A percentile compares a stretch with the other conserved stretches of the same genome.
Evolutionary conservation across 2,113 vertebrate species (phyloP).

Genomic region (Ptyas mucosa): DNA sequence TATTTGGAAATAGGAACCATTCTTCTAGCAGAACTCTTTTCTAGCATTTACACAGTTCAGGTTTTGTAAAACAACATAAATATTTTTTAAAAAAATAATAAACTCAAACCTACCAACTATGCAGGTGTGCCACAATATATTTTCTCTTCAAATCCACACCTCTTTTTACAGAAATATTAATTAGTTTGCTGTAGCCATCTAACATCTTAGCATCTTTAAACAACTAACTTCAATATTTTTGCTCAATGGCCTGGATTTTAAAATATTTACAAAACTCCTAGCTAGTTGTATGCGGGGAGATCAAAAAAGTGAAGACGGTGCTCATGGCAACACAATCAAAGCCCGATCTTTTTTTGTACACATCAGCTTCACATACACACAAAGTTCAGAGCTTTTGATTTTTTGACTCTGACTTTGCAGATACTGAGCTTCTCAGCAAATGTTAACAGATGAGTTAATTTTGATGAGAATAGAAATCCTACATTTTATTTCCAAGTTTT

Average conservation of each 20-base stretch:
- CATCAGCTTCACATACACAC: not conserved
- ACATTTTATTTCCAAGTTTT: conserved; percentile 36
- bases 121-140: not conserved
- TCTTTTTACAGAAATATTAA: not conserved
- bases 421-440: not conserved
- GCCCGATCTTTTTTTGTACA: not conserved
- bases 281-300: not conserved
- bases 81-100: not conserved
- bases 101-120: not conserved
- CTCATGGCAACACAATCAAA: not conserved
- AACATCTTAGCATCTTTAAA: not conserved
- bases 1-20: not conserved
- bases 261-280: not conserved
- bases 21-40: not conserved
- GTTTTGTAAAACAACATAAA: not conserved
- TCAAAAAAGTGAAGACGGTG: not conserved
- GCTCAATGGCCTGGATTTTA: not conserved
- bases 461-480: conserved; percentile 50
- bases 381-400: not conserved
- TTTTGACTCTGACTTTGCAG: not conserved
- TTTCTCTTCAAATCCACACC: not conserved
- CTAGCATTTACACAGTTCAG: not conserved
- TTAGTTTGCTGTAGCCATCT: not conserved
- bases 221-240: not conserved
- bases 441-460: not conserved